Conservation (phyloP, 35 echinoderm and acorn worm genomes). For the Hemicentrotus pulcherrimus region DNA sequence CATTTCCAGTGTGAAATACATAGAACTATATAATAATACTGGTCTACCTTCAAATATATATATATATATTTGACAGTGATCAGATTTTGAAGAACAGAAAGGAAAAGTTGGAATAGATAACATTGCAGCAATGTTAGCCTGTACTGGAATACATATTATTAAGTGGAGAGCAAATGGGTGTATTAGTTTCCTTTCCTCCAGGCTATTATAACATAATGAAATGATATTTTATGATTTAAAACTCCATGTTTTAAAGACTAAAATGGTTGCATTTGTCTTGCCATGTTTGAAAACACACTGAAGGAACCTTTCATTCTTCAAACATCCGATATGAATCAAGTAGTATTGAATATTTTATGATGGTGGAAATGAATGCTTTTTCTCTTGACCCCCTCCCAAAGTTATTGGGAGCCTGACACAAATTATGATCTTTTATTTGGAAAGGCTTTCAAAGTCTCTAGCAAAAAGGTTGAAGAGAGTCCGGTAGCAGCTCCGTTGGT, state of each 20-base stretch:
- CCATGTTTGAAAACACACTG: too few relatives aligned
- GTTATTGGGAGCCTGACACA: too few relatives aligned
- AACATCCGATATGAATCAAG: too few relatives aligned
- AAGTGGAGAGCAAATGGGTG: neutral
- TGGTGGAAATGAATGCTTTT: too few relatives aligned
- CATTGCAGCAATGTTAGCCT: neutral
- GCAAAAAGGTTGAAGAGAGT: too few relatives aligned
- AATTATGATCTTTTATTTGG: too few relatives aligned
- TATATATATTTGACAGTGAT: neutral
- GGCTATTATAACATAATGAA: neutral
- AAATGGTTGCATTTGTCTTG: too few relatives aligned
- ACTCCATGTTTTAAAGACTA: neutral
- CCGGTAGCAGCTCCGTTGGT: too few relatives aligned
- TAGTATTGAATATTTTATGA: too few relatives aligned
- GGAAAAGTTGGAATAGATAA: neutral
- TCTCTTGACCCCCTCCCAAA: too few relatives aligned
- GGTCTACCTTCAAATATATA: constrained; percentile 9
- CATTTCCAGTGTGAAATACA: neutral
- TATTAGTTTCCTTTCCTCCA: neutral
- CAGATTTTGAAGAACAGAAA: constrained; percentile 3
- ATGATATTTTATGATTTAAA: neutral
- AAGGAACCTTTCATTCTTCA: too few relatives aligned
- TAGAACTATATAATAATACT: constrained; percentile 14
- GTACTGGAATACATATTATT: neutral
- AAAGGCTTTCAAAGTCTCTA: too few relatives aligned